These are phyloP conservation scores for Sanderia malayensis DNA, from an alignment of 30 jellyfish, hydroid and myxozoan species.

Conservation along the genomic window DNA sequence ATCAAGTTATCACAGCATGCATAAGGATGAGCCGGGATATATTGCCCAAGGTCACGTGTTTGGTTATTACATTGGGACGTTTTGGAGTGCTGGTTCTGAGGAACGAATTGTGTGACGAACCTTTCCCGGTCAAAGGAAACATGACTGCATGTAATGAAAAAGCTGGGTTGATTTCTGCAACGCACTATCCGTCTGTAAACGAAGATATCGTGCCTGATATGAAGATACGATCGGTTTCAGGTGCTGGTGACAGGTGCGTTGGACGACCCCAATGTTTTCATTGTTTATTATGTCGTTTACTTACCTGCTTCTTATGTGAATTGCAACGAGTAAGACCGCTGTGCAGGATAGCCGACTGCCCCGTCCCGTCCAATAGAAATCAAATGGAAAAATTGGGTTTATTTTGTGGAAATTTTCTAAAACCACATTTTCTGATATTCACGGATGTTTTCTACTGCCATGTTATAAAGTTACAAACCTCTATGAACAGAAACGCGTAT, in stretches of 20 bases:
- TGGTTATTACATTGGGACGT: slow-evolving; percentile 69
- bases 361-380: no score
- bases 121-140: slow-evolving; percentile 10
- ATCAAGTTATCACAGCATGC: slow-evolving; percentile 42
- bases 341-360: no score
- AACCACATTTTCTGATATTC: no score
- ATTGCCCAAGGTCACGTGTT: slow-evolving; percentile 14
- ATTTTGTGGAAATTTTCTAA: background rate
- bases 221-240: slow-evolving; percentile 57
- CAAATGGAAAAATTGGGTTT: background rate
- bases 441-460: no score
- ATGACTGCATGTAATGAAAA: background rate
- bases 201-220: slow-evolving; percentile 45
- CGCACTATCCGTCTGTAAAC: slow-evolving; percentile 48
- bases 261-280: no score
- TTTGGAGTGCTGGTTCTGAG: slow-evolving; percentile 61
- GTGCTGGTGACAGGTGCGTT: slow-evolving; percentile 96
- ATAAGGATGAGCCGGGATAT: slow-evolving; percentile 28
- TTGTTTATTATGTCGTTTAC: no score
- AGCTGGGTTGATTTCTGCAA: slow-evolving; percentile 26
- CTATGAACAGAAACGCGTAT: no score
- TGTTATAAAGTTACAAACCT: no score
- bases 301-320: no score
- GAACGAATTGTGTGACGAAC: slow-evolving; percentile 26
- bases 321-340: no score